Percentiles rank a stretch among this genome's conserved stretches.
Conservation (phyloP, 1,140 invertebrate species). For the Ips nitidus region DNA sequence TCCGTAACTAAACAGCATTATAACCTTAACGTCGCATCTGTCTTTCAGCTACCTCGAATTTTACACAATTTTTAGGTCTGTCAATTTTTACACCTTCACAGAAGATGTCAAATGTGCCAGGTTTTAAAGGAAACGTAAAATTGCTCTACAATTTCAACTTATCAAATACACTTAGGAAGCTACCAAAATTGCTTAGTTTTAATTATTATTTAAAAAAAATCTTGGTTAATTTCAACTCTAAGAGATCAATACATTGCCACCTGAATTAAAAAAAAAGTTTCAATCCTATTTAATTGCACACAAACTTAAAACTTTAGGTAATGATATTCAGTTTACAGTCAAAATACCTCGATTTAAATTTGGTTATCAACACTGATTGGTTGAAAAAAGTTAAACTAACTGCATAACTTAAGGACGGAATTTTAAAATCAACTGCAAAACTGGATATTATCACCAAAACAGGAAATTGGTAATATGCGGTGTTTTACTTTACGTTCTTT, state of each 20-base stretch:
- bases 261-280: constrained; percentile 56
- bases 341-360: neutral
- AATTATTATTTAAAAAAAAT: constrained; percentile 7
- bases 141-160: constrained; percentile 14
- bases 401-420: too few relatives aligned
- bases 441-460: too few relatives aligned
- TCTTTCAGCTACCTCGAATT: constrained; percentile 1
- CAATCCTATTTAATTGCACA: constrained; percentile 38
- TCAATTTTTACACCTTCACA: constrained; percentile 7
- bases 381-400: too few relatives aligned
- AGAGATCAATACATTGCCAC: constrained; percentile 76
- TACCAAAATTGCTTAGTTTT: constrained; percentile 44
- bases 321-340: constrained; percentile 17
- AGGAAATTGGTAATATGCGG: too few relatives aligned
- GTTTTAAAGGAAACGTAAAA: constrained; percentile 8
- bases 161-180: constrained; percentile 40
- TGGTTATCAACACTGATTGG: too few relatives aligned
- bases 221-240: constrained; percentile 47
- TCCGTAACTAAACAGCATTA: too few relatives aligned
- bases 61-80: neutral
- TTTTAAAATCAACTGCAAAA: too few relatives aligned
- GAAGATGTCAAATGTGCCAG: constrained; percentile 33
- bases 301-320: constrained; percentile 1
- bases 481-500: too few relatives aligned
- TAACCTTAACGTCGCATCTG: neutral